Evolutionary conservation across 2,888 invertebrate genomes (phyloP).

Genomic region (Arrhopalites spinosus): DNA sequence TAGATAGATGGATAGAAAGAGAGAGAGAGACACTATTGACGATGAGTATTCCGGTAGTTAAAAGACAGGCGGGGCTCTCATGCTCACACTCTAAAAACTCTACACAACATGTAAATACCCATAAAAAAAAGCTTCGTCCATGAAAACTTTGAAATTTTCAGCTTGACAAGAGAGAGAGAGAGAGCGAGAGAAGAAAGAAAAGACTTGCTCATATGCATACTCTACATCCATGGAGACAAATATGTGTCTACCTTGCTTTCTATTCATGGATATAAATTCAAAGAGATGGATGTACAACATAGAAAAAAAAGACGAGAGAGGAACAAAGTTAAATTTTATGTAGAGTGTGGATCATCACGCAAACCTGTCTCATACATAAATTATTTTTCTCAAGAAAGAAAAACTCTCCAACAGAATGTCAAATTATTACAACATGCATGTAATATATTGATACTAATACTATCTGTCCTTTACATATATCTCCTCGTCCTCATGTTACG

Average conservation of each 20-base stretch:
- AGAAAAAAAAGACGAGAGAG: background rate
- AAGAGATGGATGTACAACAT: background rate
- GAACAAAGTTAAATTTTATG: conserved; percentile 27
- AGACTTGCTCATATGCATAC: background rate
- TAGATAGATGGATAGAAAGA: background rate
- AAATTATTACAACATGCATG: background rate
- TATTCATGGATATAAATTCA: background rate
- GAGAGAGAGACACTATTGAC: conserved; percentile 5
- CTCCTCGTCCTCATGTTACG: too few relatives aligned
- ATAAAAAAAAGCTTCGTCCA: background rate
- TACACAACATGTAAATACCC: background rate
- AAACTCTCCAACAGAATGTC: background rate
- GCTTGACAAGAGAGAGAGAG: background rate
- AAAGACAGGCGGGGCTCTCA: conserved; percentile 27
- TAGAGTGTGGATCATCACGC: conserved; percentile 27
- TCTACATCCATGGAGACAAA: too few relatives aligned
- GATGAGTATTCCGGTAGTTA: conserved; percentile 12
- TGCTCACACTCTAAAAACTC: conserved; percentile 6
- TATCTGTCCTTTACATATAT: too few relatives aligned
- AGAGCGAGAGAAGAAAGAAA: conserved; percentile 6
- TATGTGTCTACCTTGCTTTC: too few relatives aligned
- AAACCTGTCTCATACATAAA: conserved; percentile 28
- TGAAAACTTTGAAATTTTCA: background rate
- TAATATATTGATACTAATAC: too few relatives aligned
- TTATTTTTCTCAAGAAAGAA: conserved; percentile 13